phyloP scores from a whole-genome alignment of 2,888 invertebrate species.

The Stenichneumon culpator region DNA sequence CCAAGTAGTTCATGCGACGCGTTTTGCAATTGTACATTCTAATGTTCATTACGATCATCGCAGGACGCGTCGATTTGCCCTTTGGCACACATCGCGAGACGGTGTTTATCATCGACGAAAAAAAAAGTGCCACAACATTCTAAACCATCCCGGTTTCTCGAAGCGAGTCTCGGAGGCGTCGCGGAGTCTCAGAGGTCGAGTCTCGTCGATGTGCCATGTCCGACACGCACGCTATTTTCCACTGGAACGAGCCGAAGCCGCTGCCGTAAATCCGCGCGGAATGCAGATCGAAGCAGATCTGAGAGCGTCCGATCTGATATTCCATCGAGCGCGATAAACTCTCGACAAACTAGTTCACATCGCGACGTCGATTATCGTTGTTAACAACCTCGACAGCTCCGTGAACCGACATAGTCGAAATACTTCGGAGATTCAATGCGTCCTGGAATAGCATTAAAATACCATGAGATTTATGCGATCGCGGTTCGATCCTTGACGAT shows the following conservation, averaged over 20 bases:
- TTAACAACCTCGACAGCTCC: background rate
- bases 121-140: background rate
- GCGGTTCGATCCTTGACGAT: constrained; percentile 4
- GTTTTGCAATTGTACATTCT: too few species aligned
- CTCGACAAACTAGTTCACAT: background rate
- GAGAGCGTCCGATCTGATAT: background rate
- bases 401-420: constrained; percentile 1
- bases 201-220: background rate
- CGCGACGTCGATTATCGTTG: background rate
- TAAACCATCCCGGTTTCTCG: background rate
- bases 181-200: background rate
- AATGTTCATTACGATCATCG: too few species aligned
- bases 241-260: background rate
- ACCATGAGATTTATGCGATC: constrained; percentile 1
- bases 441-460: background rate
- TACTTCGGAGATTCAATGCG: too few species aligned
- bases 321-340: background rate
- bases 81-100: too few species aligned
- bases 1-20: too few species aligned
- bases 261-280: background rate
- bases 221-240: background rate
- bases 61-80: too few species aligned
- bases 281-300: background rate
- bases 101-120: background rate
- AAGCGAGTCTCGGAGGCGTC: background rate